These are phyloP conservation scores for Platygyra sinensis DNA, from an alignment of 64 coral and sea anemone species.

Conservation along the genomic window DNA sequence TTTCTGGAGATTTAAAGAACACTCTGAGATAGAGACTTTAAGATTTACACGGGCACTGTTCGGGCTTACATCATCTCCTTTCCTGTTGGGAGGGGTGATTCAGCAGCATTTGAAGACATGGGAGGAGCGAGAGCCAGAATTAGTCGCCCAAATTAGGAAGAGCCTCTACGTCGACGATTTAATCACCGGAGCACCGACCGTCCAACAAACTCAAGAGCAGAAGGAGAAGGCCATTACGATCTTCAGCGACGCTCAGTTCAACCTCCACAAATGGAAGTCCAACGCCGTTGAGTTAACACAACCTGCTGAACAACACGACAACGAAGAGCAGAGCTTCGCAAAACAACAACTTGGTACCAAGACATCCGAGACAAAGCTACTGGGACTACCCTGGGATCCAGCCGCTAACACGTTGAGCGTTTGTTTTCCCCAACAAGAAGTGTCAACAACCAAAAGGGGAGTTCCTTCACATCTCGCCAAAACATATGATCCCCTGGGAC, in stretches of 20 bases:
- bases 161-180: slow-evolving; percentile 59
- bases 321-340: slow-evolving; percentile 24
- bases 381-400: slow-evolving; percentile 46
- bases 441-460: not conserved
- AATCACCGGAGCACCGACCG: slow-evolving; percentile 11
- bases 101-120: slow-evolving; percentile 2
- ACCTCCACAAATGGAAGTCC: slow-evolving; percentile 43
- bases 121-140: slow-evolving; percentile 8
- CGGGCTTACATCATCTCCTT: too few relatives aligned
- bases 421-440: not conserved
- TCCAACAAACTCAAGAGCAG: slow-evolving; percentile 26
- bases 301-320: not conserved
- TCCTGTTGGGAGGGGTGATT: too few relatives aligned
- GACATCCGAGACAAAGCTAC: slow-evolving; percentile 30
- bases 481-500: slow-evolving; percentile 35
- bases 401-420: slow-evolving; percentile 39
- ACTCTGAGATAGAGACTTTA: too few relatives aligned
- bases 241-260: slow-evolving; percentile 50
- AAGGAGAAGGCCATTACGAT: slow-evolving; percentile 36
- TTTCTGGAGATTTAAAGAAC: too few relatives aligned
- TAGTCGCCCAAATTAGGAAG: slow-evolving; percentile 41
- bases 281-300: slow-evolving; percentile 15
- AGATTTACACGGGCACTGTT: too few relatives aligned
- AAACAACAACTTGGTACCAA: slow-evolving; percentile 44
- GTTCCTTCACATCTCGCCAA: not conserved